These are phyloP conservation scores for Mormyrus proboscirostris DNA, from an alignment of 2,797 vertebrate genomes.

Conservation along the genomic window DNA sequence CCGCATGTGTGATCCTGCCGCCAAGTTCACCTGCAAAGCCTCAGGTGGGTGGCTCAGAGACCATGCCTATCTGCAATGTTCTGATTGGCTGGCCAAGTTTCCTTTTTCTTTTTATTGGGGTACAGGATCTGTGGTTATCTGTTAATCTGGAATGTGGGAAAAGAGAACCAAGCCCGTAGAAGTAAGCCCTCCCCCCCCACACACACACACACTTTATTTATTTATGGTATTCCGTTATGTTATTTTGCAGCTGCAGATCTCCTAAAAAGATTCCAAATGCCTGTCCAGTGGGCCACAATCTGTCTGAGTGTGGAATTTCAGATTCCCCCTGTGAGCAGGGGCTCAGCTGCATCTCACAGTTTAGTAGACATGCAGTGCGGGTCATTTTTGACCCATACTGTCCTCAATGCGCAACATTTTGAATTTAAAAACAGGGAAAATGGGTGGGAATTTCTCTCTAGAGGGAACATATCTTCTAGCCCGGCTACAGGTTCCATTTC, in stretches of 20 bases:
- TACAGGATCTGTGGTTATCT: neutral
- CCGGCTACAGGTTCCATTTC: neutral
- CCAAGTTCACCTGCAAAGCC: slow-evolving; percentile 71
- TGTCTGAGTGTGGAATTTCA: slow-evolving; percentile 29
- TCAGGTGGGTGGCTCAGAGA: slow-evolving; percentile 59
- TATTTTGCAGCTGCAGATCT: slow-evolving; percentile 14
- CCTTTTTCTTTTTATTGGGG: neutral
- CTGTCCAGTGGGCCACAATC: slow-evolving; percentile 17
- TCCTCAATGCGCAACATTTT: neutral
- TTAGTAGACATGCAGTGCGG: neutral
- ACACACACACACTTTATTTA: slow-evolving; percentile 4
- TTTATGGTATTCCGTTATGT: slow-evolving; percentile 24
- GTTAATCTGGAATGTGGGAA: neutral
- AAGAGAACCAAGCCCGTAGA: neutral
- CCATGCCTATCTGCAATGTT: neutral
- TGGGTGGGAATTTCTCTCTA: neutral
- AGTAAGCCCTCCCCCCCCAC: neutral
- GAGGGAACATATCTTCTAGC: neutral
- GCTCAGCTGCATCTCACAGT: slow-evolving; percentile 8
- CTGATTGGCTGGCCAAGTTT: neutral
- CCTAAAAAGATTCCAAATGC: slow-evolving; percentile 23
- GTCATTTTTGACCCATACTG: neutral
- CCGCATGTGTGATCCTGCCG: slow-evolving; percentile 64
- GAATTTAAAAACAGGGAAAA: neutral
- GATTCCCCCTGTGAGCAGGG: slow-evolving; percentile 28